Conservation (phyloP, 1,140 invertebrate genomes). For the Plectrocnemia conspersa region DNA sequence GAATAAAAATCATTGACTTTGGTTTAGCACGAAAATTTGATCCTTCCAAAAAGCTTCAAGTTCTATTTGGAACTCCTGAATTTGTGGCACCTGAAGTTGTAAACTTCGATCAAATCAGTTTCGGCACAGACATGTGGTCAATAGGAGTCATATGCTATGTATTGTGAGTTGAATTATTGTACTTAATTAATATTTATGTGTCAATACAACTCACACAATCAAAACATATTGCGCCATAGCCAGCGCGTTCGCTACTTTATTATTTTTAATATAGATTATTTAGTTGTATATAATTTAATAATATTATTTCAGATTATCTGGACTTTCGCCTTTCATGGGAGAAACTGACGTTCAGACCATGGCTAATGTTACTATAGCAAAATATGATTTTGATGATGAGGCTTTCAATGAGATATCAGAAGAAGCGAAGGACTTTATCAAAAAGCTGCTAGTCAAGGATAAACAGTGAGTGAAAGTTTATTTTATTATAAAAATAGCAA, state of each 20-base stretch:
- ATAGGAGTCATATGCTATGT: slow-evolving; percentile 97
- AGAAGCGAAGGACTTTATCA: slow-evolving; percentile 90
- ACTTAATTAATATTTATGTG: background rate
- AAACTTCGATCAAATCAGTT: slow-evolving; percentile 94
- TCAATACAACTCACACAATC: background rate
- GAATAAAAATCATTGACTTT: slow-evolving; percentile 98
- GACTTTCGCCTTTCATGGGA: slow-evolving; percentile 97
- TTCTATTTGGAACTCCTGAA: slow-evolving; percentile 96
- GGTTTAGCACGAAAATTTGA: slow-evolving; percentile 90
- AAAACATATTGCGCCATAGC: too few relatives aligned
- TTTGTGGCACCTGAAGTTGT: slow-evolving; percentile 98
- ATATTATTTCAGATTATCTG: slow-evolving; percentile 72
- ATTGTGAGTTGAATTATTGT: slow-evolving; percentile 77
- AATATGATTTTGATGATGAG: slow-evolving; percentile 94
- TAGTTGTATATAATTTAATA: background rate
- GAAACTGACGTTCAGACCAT: slow-evolving; percentile 95
- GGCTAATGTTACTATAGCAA: slow-evolving; percentile 92
- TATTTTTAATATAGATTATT: slow-evolving; percentile 1
- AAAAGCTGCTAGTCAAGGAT: slow-evolving; percentile 81
- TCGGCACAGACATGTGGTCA: slow-evolving; percentile 96
- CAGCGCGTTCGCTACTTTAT: background rate
- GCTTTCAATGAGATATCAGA: slow-evolving; percentile 87
- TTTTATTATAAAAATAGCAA: background rate
- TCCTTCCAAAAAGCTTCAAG: slow-evolving; percentile 83
- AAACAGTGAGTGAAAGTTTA: slow-evolving; percentile 68